Percentiles rank a stretch among this genome's conserved stretches.
These are phyloP conservation scores for Bos indicus DNA, from an alignment of 2,113 vertebrate species.

Conservation along the genomic window DNA sequence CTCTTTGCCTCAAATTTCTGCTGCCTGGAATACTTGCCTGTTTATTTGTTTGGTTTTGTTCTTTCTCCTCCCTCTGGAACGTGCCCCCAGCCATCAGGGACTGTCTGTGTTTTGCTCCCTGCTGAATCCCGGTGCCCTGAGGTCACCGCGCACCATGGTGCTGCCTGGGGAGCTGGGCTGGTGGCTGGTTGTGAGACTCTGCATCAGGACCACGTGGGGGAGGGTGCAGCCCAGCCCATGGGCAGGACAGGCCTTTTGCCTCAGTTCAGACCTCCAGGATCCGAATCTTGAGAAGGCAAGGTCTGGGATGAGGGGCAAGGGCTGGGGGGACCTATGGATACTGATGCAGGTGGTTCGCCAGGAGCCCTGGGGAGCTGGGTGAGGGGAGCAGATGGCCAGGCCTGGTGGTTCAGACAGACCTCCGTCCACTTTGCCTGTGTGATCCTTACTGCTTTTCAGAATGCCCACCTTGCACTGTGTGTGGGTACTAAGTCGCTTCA, in stretches of 20 bases:
- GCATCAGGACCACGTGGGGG: rapidly evolving
- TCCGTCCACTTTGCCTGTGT: not conserved
- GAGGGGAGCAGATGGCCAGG: not conserved
- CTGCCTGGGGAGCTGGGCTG: not conserved
- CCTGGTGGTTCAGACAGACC: not conserved
- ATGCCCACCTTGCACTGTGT: not conserved
- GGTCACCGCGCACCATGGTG: rapidly evolving
- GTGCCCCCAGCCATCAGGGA: not conserved
- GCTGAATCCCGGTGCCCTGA: not conserved
- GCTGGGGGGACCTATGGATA: not conserved
- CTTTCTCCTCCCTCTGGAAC: not conserved
- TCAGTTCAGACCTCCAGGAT: not conserved
- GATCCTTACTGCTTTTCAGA: not conserved
- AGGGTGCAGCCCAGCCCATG: not conserved
- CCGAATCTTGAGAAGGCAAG: not conserved
- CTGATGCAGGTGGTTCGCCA: rapidly evolving
- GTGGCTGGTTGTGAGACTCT: not conserved
- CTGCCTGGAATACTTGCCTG: not conserved
- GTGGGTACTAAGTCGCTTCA: rapidly evolving
- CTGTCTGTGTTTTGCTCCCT: not conserved
- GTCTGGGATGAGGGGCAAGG: not conserved
- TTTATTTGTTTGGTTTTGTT: not conserved
- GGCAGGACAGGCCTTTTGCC: not conserved
- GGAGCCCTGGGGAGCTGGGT: not conserved
- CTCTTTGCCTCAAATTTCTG: not conserved